These are phyloP conservation scores for Dendropsophus ebraccatus DNA, from an alignment of 2,113 vertebrate genomes.

Conservation along the genomic window DNA sequence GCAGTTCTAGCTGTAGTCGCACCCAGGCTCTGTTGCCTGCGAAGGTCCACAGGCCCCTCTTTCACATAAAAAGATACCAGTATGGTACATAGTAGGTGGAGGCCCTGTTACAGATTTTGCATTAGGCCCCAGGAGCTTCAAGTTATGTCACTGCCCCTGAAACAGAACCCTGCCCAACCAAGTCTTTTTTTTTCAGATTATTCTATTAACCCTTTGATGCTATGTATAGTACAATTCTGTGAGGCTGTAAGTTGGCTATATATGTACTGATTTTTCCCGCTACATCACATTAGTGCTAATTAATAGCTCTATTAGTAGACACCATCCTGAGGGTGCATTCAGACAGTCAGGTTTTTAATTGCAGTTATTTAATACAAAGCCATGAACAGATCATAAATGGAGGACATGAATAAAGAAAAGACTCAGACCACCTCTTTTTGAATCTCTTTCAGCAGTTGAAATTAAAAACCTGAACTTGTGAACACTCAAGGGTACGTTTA, in stretches of 20 bases:
- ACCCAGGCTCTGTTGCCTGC: neutral
- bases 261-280: neutral
- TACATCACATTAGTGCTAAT: neutral
- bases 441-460: too few relatives aligned
- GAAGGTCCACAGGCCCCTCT: neutral
- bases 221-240: neutral
- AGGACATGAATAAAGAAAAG: too few relatives aligned
- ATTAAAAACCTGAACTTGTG: too few relatives aligned
- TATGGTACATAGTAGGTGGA: neutral
- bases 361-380: too few relatives aligned
- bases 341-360: too few relatives aligned
- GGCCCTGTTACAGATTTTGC: neutral
- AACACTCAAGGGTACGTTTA: too few relatives aligned
- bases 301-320: neutral
- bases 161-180: neutral
- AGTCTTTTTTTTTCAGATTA: too few relatives aligned
- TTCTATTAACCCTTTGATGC: neutral
- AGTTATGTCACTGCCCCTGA: too few relatives aligned
- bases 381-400: too few relatives aligned
- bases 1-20: neutral
- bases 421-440: too few relatives aligned
- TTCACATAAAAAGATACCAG: neutral
- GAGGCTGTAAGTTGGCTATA: neutral
- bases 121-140: neutral
- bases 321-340: neutral